Base-by-base conservation (phyloP, 2,797 vertebrate species). In the Chelon auratus region DNA sequence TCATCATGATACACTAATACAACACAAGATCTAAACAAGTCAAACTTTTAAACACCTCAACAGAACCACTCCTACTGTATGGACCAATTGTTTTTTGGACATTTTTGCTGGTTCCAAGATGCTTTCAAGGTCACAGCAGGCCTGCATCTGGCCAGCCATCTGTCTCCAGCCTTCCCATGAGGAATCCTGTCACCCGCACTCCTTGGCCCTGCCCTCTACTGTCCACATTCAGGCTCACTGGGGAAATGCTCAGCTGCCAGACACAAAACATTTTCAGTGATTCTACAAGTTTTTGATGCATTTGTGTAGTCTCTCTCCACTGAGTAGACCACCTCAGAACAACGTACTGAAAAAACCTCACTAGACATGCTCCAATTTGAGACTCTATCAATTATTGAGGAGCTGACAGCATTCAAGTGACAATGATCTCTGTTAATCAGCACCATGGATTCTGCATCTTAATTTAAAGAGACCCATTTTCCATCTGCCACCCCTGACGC, bases 91-190 rank as follows among this genome's bases (percentile, higher is more conserved):
- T 67, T 50, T 50, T 59, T 63, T 56, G 80, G 83, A 83, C 65
- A 51, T 68, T 77, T 83, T 52, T 58, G 58, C 81, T 78, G 66
- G 48, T 81, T 84, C 76, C 75, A 78, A 26, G 61, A 77, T 18
- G 68, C 65, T 45, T 87, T 84, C 83, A 93, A 94, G 93, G 93
- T 93, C 90, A 90, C 80, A 75, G 70, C 80, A 63, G 80, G 70
- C 81, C 79, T 78, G 77, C 92, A 92, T 93, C 92, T 93, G 92
- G 82, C 82, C 72, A 65, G 78, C 93, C 93, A 94, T 94, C 93
- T 95, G 93, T 87, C 90, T 84, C 56, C 76, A 40, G 45, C 51
- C 62, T 18, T 91, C 89, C 84, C 88, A 53, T 8, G 87, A 89
- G 91, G 89, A 43, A 40, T 42, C 75, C 76, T 72, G 89, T 90